A percentile compares a stretch with the other conserved stretches of the same genome.
Evolutionary conservation across 2,888 invertebrate genomes (phyloP).

Genomic region (Zonitis immaculata): DNA sequence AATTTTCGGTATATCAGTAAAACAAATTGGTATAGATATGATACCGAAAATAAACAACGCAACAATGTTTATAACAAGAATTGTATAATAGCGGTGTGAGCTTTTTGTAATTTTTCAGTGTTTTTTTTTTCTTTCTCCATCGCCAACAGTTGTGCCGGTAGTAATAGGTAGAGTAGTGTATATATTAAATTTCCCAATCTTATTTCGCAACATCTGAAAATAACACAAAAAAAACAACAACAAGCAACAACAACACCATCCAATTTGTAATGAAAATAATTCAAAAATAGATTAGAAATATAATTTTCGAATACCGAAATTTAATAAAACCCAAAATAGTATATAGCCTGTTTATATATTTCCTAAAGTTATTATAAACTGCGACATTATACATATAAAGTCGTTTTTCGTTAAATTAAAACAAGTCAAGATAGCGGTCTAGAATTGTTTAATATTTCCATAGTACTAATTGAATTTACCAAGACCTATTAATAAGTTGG

Average conservation of each 20-base stretch:
- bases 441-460: slow-evolving; percentile 38
- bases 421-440: slow-evolving; percentile 31
- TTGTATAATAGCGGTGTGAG: neutral
- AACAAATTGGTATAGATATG: neutral
- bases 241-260: no score
- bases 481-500: slow-evolving; percentile 40
- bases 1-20: no score
- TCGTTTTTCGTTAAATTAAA: slow-evolving; percentile 27
- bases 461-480: slow-evolving; percentile 40
- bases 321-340: neutral
- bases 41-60: neutral
- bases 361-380: slow-evolving; percentile 2
- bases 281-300: no score
- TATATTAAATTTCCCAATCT: slow-evolving; percentile 8
- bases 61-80: neutral
- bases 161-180: neutral
- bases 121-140: no score
- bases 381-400: no score
- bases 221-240: no score
- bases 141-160: neutral
- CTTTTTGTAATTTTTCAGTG: neutral
- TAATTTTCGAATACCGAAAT: neutral
- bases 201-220: no score
- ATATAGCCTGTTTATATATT: neutral
- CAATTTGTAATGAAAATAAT: no score